phyloP scores from a whole-genome alignment of 2,888 invertebrate species.

The Boloria euphrosyne region DNA sequence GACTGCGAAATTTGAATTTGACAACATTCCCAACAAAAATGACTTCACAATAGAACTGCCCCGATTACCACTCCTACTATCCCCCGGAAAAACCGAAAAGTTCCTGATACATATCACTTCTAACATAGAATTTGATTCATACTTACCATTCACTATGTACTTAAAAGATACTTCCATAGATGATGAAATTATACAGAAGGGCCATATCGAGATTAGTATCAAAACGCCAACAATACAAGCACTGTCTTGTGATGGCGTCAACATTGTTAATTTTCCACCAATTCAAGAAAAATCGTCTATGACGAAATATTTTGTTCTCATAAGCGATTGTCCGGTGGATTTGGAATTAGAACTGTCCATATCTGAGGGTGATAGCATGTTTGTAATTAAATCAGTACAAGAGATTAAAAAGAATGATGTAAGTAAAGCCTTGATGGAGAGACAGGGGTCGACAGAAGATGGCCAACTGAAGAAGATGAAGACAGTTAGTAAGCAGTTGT shows the following conservation, averaged over 20 bases:
- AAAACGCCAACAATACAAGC: constrained; percentile 69
- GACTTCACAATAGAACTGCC: constrained; percentile 66
- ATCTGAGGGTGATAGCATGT: constrained; percentile 58
- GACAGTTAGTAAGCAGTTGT: constrained; percentile 61
- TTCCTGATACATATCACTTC: constrained; percentile 63
- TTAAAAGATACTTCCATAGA: constrained; percentile 67
- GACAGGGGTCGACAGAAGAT: constrained; percentile 54
- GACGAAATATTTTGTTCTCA: constrained; percentile 62
- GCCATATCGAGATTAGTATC: constrained; percentile 55
- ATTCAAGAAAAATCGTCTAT: constrained; percentile 55
- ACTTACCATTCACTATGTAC: constrained; percentile 55
- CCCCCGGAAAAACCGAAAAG: constrained; percentile 65
- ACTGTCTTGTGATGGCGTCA: constrained; percentile 66
- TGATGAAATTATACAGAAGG: constrained; percentile 57
- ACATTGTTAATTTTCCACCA: constrained; percentile 61
- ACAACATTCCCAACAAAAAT: constrained; percentile 50
- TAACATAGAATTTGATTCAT: constrained; percentile 55
- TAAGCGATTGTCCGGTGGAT: constrained; percentile 69
- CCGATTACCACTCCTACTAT: constrained; percentile 61
- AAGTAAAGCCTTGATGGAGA: constrained; percentile 63
- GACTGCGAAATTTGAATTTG: constrained; percentile 64
- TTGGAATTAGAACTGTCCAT: constrained; percentile 63
- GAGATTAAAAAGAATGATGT: constrained; percentile 69
- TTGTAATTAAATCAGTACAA: constrained; percentile 64
- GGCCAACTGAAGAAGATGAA: constrained; percentile 54